phyloP scores from a whole-genome alignment of 2,888 invertebrate species.

The Perithous albicinctus region DNA sequence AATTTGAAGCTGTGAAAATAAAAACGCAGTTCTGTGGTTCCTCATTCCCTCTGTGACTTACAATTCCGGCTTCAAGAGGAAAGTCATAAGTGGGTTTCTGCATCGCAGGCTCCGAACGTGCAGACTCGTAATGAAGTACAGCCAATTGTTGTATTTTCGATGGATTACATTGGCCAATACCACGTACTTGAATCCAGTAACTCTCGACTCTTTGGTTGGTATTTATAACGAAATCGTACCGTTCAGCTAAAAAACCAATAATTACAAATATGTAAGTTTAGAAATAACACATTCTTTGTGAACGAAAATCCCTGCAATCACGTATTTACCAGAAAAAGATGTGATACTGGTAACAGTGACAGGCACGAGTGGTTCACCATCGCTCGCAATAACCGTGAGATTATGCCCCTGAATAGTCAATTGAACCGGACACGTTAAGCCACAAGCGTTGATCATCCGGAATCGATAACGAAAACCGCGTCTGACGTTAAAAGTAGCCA shows the following conservation, averaged over 20 bases:
- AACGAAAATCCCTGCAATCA: background rate
- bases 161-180: slow-evolving; percentile 85
- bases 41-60: slow-evolving; percentile 70
- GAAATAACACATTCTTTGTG: background rate
- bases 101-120: slow-evolving; percentile 60
- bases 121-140: slow-evolving; percentile 84
- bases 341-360: slow-evolving; percentile 83
- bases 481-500: slow-evolving; percentile 79
- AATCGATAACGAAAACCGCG: slow-evolving; percentile 86
- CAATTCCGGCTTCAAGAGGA: slow-evolving; percentile 81
- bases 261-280: background rate
- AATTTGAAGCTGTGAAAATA: background rate
- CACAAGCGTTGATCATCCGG: slow-evolving; percentile 86
- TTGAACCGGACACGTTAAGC: slow-evolving; percentile 86
- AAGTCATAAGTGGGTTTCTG: slow-evolving; percentile 77
- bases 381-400: slow-evolving; percentile 86
- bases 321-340: slow-evolving; percentile 86
- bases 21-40: background rate
- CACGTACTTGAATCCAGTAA: slow-evolving; percentile 86
- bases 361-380: slow-evolving; percentile 86
- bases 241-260: slow-evolving; percentile 85
- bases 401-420: slow-evolving; percentile 86
- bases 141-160: slow-evolving; percentile 84
- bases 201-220: slow-evolving; percentile 84
- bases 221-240: slow-evolving; percentile 87